Base-by-base conservation (phyloP, 2,797 vertebrate species). In the Sebastes minor region DNA sequence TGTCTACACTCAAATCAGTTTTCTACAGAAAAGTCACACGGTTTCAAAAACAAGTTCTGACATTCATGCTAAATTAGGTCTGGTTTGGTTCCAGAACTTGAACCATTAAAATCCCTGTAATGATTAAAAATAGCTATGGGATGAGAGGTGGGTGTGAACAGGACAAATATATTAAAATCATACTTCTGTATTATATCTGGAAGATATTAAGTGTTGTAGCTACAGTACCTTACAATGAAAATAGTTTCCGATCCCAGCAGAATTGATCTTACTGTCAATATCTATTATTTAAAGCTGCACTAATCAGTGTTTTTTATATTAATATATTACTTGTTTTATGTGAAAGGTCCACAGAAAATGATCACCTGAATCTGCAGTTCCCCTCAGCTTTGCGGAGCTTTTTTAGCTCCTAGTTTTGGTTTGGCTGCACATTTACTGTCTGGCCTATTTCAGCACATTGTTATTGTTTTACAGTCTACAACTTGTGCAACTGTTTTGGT, bases 11-110 rank as follows among this genome's bases (percentile, higher is more conserved):
- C 28, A 25, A 62, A 82, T 75, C 33, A 16, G 52, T 86, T 82
- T 82, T 69, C 65, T n/a, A 23, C 64, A 56, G 42, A 46, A 20
- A 14, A 27, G 46, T 86, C 82, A 84, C 59, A 76, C 33, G 81
- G 4, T 46, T 22, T 71, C 11, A 11, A 14, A 53, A 14, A 73
- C 25, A 63, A 60, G n/a, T 13, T 23, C 28, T 18, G 22, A 28
- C 25, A 28, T 77, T 69, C 28, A 74, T 20, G n/a, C 6, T 42
- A 11, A 16, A 73, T 67, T 55, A 49, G 23, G 10, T 27, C 57
- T 25, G 69, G 25, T 74, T 9, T 22, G 27, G 1, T 25, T 6
- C 22, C n/a, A 52, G 5, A 22, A 18, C 13, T 12, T 5, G n/a
- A 8, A 9, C 7, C 38, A 9, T n/a, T 16, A 61, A 75, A 12